These are phyloP conservation scores for Beaufortia kweichowensis DNA, from an alignment of 2,113 vertebrate species.

Conservation along the genomic window DNA sequence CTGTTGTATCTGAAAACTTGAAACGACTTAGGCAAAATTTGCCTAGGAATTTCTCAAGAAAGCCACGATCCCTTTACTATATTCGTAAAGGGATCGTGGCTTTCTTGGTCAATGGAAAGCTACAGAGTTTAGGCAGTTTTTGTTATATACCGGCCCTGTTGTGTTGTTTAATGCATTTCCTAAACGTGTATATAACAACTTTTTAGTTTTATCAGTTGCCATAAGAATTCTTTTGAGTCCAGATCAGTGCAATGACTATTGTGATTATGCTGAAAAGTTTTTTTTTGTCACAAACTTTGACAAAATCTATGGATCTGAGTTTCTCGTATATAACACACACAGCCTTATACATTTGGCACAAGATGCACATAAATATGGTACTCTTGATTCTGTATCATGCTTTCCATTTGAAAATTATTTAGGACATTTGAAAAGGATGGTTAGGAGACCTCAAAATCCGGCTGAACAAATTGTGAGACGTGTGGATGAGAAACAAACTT, in stretches of 20 bases:
- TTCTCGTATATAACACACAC: too few relatives aligned
- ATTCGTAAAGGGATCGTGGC: too few relatives aligned
- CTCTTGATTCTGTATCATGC: neutral
- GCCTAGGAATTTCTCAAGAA: neutral
- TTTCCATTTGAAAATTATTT: too few relatives aligned
- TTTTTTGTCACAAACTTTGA: neutral
- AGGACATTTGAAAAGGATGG: too few relatives aligned
- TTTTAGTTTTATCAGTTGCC: neutral
- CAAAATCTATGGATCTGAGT: too few relatives aligned
- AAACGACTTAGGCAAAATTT: neutral
- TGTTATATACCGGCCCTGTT: too few relatives aligned
- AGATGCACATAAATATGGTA: conserved; percentile 1
- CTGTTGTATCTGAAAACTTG: conserved; percentile 10
- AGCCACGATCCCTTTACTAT: neutral
- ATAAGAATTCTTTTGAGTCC: conserved; percentile 9
- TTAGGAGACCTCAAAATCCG: too few relatives aligned
- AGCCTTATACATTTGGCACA: neutral
- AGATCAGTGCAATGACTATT: neutral
- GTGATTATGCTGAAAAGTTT: neutral
- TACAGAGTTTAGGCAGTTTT: neutral
- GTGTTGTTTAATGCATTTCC: neutral
- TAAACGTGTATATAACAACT: neutral
- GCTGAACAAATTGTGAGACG: too few relatives aligned
- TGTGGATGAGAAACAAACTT: too few relatives aligned
- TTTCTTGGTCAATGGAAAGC: neutral